Percentiles rank a stretch among this genome's conserved stretches.
phyloP scores from a whole-genome alignment of 2,888 invertebrate species.

The Cerceris rybyensis region DNA sequence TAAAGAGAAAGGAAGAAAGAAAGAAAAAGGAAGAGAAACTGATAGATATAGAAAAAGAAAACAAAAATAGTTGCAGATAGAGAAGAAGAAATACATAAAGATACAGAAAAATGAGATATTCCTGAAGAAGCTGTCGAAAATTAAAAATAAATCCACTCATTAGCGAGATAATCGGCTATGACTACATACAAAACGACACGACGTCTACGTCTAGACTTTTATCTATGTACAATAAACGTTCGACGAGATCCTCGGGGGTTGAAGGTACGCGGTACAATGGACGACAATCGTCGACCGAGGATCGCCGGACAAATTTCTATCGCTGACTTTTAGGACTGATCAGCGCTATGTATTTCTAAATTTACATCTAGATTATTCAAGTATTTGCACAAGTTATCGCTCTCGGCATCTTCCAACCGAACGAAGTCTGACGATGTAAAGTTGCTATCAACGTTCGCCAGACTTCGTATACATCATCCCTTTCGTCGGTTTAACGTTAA shows the following conservation, averaged over 20 bases:
- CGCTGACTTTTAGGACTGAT: constrained; percentile 36
- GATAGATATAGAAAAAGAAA: too few relatives aligned
- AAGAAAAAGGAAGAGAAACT: too few relatives aligned
- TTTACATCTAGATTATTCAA: constrained; percentile 53
- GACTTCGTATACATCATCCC: too few relatives aligned
- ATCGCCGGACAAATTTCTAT: constrained; percentile 44
- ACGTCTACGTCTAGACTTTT: constrained; percentile 54
- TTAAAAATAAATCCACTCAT: constrained; percentile 27
- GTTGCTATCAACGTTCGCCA: too few relatives aligned
- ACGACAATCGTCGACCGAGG: constrained; percentile 16
- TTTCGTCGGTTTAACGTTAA: neutral
- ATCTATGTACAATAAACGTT: constrained; percentile 63
- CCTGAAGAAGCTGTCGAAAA: neutral
- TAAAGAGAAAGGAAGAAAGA: too few relatives aligned
- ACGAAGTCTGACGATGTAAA: constrained; percentile 8
- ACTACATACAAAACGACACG: constrained; percentile 62
- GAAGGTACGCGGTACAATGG: constrained; percentile 9
- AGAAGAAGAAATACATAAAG: too few relatives aligned
- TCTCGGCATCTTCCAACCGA: constrained; percentile 23
- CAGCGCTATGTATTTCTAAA: constrained; percentile 51
- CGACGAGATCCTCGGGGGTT: constrained; percentile 29
- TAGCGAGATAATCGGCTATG: constrained; percentile 43
- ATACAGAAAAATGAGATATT: constrained; percentile 17
- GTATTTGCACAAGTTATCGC: constrained; percentile 45
- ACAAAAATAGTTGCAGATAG: too few relatives aligned